Conservation (phyloP, 2,113 vertebrate genomes). For the Gnathochromis pfefferi region DNA sequence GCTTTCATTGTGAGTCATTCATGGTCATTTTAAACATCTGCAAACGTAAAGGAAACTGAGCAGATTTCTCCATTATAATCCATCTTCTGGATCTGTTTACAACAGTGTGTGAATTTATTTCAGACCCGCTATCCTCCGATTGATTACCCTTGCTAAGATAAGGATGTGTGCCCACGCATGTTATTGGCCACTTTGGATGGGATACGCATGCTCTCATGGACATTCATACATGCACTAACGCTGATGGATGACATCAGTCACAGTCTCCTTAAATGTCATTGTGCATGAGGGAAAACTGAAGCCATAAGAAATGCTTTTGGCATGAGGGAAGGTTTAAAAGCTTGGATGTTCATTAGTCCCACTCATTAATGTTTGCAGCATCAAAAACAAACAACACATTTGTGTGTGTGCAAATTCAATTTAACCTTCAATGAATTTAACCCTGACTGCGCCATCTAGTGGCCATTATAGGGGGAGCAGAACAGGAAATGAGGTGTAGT, state of each 20-base stretch:
- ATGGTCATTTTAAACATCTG: neutral
- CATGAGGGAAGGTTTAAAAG: neutral
- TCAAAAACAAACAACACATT: neutral
- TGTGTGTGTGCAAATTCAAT: neutral
- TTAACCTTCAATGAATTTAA: neutral
- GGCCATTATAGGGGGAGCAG: neutral
- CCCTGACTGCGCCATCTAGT: neutral
- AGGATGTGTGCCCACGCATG: neutral
- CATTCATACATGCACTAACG: neutral
- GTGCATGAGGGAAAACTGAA: neutral
- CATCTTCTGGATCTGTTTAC: neutral
- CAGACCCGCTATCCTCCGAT: neutral
- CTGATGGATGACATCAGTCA: neutral
- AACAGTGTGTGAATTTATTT: neutral
- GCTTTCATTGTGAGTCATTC: neutral
- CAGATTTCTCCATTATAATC: neutral
- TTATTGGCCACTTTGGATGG: neutral
- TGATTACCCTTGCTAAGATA: neutral
- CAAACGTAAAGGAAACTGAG: neutral
- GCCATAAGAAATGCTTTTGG: neutral
- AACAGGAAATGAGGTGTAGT: neutral
- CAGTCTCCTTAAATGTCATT: neutral
- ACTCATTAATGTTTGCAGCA: neutral
- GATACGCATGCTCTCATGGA: neutral
- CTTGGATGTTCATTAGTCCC: neutral